phyloP scores from a whole-genome alignment of 2,113 vertebrate species.

The Catharus fuscescens region DNA sequence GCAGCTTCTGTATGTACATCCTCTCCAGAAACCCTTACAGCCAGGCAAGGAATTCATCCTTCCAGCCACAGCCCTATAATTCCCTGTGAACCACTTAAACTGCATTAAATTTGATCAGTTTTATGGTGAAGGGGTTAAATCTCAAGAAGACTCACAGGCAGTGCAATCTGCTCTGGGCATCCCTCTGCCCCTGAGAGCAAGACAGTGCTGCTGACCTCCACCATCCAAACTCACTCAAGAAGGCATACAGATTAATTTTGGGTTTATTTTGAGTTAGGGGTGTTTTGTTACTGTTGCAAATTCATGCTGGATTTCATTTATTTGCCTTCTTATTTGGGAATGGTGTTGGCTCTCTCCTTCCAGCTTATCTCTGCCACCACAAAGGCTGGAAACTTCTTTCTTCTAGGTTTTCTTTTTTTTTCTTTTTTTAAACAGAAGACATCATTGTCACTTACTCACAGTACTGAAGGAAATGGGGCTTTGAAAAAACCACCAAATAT shows the following conservation, averaged over 20 bases:
- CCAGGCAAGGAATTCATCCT: not conserved
- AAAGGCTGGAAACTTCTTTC: constrained; percentile 30
- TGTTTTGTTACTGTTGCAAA: not conserved
- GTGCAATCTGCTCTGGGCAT: not conserved
- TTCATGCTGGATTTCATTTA: not conserved
- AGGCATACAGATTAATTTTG: not conserved
- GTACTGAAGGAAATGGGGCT: not conserved
- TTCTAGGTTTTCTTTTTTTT: not conserved
- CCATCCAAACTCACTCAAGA: fast-evolving
- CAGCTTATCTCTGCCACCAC: constrained; percentile 30
- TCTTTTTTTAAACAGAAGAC: not conserved
- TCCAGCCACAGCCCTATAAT: not conserved
- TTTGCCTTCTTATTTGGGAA: not conserved
- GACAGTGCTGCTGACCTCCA: not conserved
- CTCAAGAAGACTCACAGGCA: not conserved
- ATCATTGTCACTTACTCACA: constrained; percentile 29
- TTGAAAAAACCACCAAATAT: constrained; percentile 1
- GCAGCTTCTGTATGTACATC: not conserved
- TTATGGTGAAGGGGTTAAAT: not conserved
- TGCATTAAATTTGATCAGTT: not conserved
- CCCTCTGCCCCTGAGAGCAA: not conserved
- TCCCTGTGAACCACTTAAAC: not conserved
- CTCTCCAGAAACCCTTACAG: not conserved
- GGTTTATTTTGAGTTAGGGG: not conserved
- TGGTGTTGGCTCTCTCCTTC: not conserved